Evolutionary conservation across 30 jellyfish, hydroid and myxozoan genomes (phyloP).

Genomic region (Cassiopea andromeda): DNA sequence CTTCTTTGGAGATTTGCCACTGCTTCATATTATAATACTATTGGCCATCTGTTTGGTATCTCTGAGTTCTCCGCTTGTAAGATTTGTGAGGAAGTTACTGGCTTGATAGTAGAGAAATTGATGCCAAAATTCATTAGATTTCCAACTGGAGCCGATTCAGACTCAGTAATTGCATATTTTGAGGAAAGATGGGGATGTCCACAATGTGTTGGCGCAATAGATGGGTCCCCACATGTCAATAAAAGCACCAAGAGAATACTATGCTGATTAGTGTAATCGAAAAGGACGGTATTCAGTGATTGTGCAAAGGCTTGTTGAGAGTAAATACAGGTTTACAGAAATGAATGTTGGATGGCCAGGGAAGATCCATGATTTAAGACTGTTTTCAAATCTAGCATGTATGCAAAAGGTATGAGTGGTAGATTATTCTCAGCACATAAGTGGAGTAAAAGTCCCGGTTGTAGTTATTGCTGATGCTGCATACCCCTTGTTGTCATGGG

Average conservation of each 20-base stretch:
- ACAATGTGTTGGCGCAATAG: conserved; percentile 57
- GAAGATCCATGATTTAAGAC: conserved; percentile 39
- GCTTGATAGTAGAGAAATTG: not conserved
- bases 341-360: conserved; percentile 61
- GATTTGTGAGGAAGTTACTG: conserved; percentile 23
- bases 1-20: conserved; percentile 35
- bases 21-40: conserved; percentile 7
- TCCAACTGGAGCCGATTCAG: conserved; percentile 1
- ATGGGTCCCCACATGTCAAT: conserved; percentile 59
- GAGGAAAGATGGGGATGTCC: conserved; percentile 59
- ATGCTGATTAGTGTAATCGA: conserved; percentile 48
- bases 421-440: not conserved
- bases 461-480: conserved; percentile 43
- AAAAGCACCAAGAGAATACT: conserved; percentile 51
- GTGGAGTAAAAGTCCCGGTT: conserved; percentile 35
- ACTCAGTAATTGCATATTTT: not conserved
- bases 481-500: conserved; percentile 43
- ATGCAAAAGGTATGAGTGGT: conserved; percentile 16
- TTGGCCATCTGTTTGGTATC: conserved; percentile 40
- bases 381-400: conserved; percentile 31
- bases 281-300: conserved; percentile 48
- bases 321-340: conserved; percentile 40
- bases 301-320: conserved; percentile 32
- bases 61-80: conserved; percentile 34
- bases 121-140: conserved; percentile 35